A percentile compares a stretch with the other conserved stretches of the same genome.
Evolutionary conservation across 2,888 invertebrate species (phyloP).

Genomic region (Troilus luridus): DNA sequence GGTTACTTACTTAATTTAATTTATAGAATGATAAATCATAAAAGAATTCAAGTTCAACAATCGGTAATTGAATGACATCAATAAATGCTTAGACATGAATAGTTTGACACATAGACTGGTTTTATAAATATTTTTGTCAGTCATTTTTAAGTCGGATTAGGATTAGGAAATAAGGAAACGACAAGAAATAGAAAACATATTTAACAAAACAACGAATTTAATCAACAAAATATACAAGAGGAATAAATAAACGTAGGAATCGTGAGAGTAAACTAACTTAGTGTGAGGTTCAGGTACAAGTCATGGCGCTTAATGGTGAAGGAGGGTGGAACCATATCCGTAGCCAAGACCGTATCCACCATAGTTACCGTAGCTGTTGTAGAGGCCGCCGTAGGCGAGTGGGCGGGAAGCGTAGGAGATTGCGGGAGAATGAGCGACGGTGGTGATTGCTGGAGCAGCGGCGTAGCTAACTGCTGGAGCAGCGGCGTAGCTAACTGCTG

Average conservation of each 20-base stretch:
- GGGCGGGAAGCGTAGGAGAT: slow-evolving; percentile 14
- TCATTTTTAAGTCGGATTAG: too few relatives aligned
- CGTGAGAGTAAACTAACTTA: background rate
- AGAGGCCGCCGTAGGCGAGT: background rate
- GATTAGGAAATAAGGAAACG: background rate
- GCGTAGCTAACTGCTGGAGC: slow-evolving; percentile 8
- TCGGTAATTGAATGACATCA: too few relatives aligned
- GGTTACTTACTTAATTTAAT: too few relatives aligned
- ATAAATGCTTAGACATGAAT: too few relatives aligned
- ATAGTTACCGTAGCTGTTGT: background rate
- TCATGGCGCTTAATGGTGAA: slow-evolving; percentile 8
- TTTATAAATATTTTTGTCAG: too few relatives aligned
- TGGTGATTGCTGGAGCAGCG: background rate
- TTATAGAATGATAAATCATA: too few relatives aligned
- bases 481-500: background rate
- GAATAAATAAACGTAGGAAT: background rate
- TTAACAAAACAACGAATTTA: background rate
- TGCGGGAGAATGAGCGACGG: background rate
- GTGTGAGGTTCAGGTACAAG: background rate
- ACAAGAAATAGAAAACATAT: background rate
- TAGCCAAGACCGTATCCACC: slow-evolving; percentile 31
- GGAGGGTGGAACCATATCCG: slow-evolving; percentile 29
- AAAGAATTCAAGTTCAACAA: too few relatives aligned
- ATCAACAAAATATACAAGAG: slow-evolving; percentile 6
- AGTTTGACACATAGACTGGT: too few relatives aligned